Conservation (phyloP, 2,888 invertebrate species). For the Eupithecia exiguata region DNA sequence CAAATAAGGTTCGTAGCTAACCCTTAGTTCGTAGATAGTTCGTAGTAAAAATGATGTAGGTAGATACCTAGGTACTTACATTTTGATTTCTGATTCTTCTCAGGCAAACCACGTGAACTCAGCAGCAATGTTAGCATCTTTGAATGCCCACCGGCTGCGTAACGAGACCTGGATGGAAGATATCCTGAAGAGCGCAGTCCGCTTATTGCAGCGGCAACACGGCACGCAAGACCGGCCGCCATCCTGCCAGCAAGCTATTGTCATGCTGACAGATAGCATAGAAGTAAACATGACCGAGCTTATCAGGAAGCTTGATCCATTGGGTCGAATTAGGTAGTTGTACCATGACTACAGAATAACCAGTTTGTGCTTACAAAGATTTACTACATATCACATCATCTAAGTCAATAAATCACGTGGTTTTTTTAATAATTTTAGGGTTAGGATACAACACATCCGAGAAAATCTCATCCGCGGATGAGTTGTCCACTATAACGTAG, state of each 20-base stretch:
- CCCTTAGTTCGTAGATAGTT: no score
- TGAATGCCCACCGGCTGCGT: constrained; percentile 54
- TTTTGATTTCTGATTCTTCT: constrained; percentile 2
- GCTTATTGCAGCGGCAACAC: constrained; percentile 58
- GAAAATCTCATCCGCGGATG: no score
- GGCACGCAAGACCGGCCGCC: constrained; percentile 52
- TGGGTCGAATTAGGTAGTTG: constrained; percentile 66
- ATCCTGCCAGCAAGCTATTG: constrained; percentile 76
- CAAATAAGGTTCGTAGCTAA: no score
- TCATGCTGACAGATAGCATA: constrained; percentile 72
- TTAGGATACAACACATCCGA: no score
- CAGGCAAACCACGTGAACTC: constrained; percentile 79
- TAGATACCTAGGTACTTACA: neutral
- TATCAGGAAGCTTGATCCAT: constrained; percentile 65
- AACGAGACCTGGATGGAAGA: constrained; percentile 66
- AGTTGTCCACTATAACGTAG: no score
- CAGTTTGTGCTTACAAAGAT: no score
- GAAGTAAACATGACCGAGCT: constrained; percentile 64
- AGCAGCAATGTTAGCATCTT: constrained; percentile 73
- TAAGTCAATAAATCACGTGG: no score
- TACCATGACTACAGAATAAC: no score
- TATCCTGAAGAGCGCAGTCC: constrained; percentile 62
- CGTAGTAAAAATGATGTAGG: neutral
- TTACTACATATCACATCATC: no score
- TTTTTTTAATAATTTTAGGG: no score